phyloP scores from a whole-genome alignment of 2,888 invertebrate species.

The Dasysyrphus albostriatus region DNA sequence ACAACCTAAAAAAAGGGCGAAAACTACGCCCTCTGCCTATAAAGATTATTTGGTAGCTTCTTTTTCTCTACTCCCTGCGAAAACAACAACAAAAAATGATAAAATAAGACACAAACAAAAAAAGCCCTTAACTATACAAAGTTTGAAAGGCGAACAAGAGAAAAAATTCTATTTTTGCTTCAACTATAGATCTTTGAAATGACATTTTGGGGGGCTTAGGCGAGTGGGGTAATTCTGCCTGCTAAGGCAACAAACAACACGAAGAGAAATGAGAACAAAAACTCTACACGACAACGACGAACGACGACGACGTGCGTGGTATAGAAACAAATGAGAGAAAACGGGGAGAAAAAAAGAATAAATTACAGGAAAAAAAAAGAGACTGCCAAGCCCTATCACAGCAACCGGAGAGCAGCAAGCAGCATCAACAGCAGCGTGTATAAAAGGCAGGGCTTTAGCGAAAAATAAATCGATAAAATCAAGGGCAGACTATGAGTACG shows the following conservation, averaged over 20 bases:
- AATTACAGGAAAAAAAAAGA: slow-evolving; percentile 29
- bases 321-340: slow-evolving; percentile 59
- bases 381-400: slow-evolving; percentile 33
- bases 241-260: slow-evolving; percentile 45
- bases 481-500: slow-evolving; percentile 83
- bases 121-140: slow-evolving; percentile 31
- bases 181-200: slow-evolving; percentile 56
- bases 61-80: neutral
- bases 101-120: slow-evolving; percentile 21
- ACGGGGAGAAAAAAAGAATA: slow-evolving; percentile 31
- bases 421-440: slow-evolving; percentile 55
- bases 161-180: slow-evolving; percentile 70
- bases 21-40: slow-evolving; percentile 67
- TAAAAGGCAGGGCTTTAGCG: slow-evolving; percentile 65
- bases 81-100: slow-evolving; percentile 26
- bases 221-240: neutral
- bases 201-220: slow-evolving; percentile 43
- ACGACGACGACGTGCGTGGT: slow-evolving; percentile 49
- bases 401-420: slow-evolving; percentile 26
- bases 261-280: slow-evolving; percentile 63
- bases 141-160: slow-evolving; percentile 34
- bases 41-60: slow-evolving; percentile 43
- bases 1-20: slow-evolving; percentile 25
- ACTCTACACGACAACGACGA: slow-evolving; percentile 40
- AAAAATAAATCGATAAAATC: slow-evolving; percentile 83